Evolutionary conservation across 2,113 vertebrate species (phyloP), one percentile per base, ranked within the genome.

Genomic region (Psittacus erithacus): DNA sequence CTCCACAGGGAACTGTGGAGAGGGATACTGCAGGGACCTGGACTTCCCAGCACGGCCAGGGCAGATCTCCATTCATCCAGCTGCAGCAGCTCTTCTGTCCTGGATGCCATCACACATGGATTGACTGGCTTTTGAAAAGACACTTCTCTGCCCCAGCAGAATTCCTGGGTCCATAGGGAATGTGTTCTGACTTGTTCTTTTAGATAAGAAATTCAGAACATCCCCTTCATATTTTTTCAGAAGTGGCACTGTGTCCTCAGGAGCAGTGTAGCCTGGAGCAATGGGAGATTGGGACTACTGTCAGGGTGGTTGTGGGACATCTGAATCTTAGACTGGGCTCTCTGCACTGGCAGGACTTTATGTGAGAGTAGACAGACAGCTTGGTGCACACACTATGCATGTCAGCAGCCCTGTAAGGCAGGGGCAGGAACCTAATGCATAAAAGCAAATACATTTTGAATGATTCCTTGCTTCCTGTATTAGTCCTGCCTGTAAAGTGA

Each of bases 251-350:
- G 11, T 29, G n/a, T 55, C 73, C 39, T 27, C 11, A 2, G 69
- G 31, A n/a, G 8, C 6, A 2, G 38, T 31, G 52, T 39, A 39
- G 38, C 14, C 23, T 6, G 13, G 3, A 39, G n/a, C 18, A 17
- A 31, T 27, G 28, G 13, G 17, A 33, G 70, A 11, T 13, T 13
- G 41, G 47, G 41, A 8, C 55, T 47, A 12, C 17, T 10, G 6
- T 29, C 50, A 20, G 52, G 23, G 43, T 39, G 5, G 29, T 0
- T 5, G 24, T 41, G 53, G 33, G 33, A 35, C 1, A 0, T 39
- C 44, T 8, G 50, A 13, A 4, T 24, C 28, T 13, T 22, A 53
- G n/a, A 7, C 14, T 80, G 18, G 0, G 23, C 13, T 55, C 55
- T 27, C 29, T 35, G 29, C 25, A 8, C 28, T 9, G 41, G 14